Conservation (phyloP, 1,140 invertebrate species). For the Condylostylus longicornis region DNA sequence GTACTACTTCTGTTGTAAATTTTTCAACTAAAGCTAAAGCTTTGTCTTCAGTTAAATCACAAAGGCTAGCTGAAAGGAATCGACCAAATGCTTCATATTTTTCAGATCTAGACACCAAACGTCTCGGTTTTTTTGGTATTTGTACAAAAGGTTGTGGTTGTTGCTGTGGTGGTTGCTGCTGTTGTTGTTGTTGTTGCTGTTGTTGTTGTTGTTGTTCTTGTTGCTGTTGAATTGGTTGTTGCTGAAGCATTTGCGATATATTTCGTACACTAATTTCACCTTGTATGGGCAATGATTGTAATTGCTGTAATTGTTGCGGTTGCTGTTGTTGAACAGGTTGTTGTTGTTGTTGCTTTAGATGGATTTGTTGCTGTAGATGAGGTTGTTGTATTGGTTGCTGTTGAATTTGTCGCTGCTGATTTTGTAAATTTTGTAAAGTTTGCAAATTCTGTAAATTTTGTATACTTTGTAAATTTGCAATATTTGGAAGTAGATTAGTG, state of each 20-base stretch:
- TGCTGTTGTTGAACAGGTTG: no score
- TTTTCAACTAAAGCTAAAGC: constrained; percentile 24
- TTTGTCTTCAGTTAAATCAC: constrained; percentile 18
- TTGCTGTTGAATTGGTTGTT: not conserved
- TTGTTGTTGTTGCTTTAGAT: no score
- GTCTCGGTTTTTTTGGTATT: not conserved
- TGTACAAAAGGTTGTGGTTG: not conserved
- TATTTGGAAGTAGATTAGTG: no score
- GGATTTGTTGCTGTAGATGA: no score
- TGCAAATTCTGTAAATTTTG: no score
- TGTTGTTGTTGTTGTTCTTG: constrained; percentile 1
- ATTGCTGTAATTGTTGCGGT: not conserved
- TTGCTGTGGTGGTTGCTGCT: constrained; percentile 1
- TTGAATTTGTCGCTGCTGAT: no score
- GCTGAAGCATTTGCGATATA: not conserved
- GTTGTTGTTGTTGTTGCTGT: constrained; percentile 1
- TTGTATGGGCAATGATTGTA: not conserved
- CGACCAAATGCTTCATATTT: constrained; percentile 29
- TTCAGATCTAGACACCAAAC: not conserved
- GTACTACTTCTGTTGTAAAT: constrained; percentile 26
- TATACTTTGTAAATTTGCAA: no score
- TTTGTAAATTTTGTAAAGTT: no score
- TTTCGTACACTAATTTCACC: no score
- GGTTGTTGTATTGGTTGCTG: no score
- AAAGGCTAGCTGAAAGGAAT: constrained; percentile 22